Conservation (phyloP, 2,113 vertebrate species). For the Melanocharis versteri region DNA sequence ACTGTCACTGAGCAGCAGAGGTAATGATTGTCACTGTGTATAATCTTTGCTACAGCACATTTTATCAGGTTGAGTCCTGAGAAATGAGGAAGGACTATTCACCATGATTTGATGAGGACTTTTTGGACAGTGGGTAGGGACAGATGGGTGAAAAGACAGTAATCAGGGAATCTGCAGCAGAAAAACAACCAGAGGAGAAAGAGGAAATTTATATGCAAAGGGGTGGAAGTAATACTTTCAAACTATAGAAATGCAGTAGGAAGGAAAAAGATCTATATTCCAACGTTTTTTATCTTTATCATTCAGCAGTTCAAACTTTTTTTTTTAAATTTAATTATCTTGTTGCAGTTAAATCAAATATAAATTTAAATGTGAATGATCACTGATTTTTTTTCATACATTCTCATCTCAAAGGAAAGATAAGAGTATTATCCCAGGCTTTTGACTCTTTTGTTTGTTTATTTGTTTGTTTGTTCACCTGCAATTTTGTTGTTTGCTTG, state of each 20-base stretch:
- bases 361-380: background rate
- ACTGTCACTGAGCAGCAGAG: background rate
- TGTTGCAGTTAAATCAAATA: background rate
- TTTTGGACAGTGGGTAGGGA: background rate
- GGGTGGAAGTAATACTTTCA: background rate
- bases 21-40: rapidly evolving
- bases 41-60: background rate
- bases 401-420: background rate
- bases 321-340: background rate
- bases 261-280: background rate
- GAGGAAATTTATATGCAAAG: background rate
- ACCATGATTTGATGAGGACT: background rate
- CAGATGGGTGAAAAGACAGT: background rate
- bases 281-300: background rate
- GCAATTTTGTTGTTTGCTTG: background rate
- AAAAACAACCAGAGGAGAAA: background rate
- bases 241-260: background rate
- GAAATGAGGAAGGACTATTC: background rate
- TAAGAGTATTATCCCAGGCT: background rate
- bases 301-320: background rate
- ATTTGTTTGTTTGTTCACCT: background rate
- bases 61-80: background rate
- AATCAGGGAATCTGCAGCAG: background rate
- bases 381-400: background rate
- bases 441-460: background rate